Evolutionary conservation across 2,888 invertebrate species (phyloP).

Genomic region (Tachina lurida): DNA sequence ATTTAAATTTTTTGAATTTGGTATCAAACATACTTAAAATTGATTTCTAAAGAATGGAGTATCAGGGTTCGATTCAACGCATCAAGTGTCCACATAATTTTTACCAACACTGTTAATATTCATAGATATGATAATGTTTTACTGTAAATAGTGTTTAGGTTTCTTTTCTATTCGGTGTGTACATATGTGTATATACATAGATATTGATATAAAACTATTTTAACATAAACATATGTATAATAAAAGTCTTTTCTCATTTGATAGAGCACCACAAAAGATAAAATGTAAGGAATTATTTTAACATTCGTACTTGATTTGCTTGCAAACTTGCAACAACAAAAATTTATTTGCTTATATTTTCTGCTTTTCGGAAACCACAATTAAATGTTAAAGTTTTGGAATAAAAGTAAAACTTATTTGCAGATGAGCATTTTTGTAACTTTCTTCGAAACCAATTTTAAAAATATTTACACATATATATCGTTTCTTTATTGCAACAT

Average conservation of each 20-base stretch:
- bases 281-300: conserved; percentile 52
- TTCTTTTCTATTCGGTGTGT: neutral
- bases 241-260: neutral
- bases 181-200: neutral
- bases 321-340: conserved; percentile 46
- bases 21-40: too few species aligned
- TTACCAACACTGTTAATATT: too few species aligned
- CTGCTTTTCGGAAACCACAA: conserved; percentile 35
- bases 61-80: too few species aligned
- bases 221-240: neutral
- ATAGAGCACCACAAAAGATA: neutral
- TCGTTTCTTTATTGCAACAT: too few species aligned
- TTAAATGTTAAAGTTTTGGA: neutral
- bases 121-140: too few species aligned
- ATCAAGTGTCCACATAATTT: too few species aligned
- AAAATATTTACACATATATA: too few species aligned
- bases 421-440: neutral
- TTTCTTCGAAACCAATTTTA: neutral
- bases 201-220: neutral
- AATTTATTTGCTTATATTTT: neutral
- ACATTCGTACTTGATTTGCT: conserved; percentile 63
- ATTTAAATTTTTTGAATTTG: too few species aligned
- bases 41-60: too few species aligned
- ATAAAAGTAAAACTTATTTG: conserved; percentile 41
- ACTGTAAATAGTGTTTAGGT: too few species aligned